phyloP scores from a whole-genome alignment of 2,797 vertebrate genomes.

The Lutjanus argentimaculatus region DNA sequence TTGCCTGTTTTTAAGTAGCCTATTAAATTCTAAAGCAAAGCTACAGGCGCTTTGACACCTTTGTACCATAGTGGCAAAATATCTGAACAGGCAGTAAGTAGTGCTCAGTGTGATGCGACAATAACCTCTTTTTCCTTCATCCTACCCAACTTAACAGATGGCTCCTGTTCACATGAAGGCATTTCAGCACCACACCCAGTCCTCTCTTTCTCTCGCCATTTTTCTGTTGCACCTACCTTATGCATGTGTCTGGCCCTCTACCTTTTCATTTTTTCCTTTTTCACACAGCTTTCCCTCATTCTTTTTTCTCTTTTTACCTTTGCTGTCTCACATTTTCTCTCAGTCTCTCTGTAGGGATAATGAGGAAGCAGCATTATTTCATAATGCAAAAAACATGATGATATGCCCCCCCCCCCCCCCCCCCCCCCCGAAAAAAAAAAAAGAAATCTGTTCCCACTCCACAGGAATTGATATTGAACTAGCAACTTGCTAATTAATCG shows the following conservation, averaged over 20 bases:
- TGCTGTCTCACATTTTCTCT: neutral
- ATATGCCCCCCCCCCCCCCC: no score
- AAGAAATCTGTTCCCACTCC: neutral
- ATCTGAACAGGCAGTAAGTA: constrained; percentile 28
- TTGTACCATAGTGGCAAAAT: neutral
- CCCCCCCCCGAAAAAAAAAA: no score
- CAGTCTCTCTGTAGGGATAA: no score
- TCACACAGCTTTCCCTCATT: neutral
- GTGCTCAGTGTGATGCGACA: constrained; percentile 39
- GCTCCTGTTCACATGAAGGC: constrained; percentile 65
- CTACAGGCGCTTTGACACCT: neutral
- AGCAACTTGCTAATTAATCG: no score
- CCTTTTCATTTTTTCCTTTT: neutral
- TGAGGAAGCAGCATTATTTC: no score
- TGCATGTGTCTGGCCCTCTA: neutral
- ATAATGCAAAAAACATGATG: no score
- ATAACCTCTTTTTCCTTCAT: constrained; percentile 36
- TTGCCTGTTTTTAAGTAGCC: neutral
- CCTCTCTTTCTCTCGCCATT: neutral
- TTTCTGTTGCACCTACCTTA: constrained; percentile 23
- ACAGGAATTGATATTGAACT: neutral
- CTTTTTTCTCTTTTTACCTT: neutral
- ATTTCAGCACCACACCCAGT: constrained; percentile 69
- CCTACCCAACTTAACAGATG: constrained; percentile 67
- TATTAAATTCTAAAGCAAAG: neutral